A percentile compares a stretch with the other conserved stretches of the same genome.
These are phyloP conservation scores for Seladonia tumulorum DNA, from an alignment of 2,888 invertebrate genomes.

Conservation along the genomic window DNA sequence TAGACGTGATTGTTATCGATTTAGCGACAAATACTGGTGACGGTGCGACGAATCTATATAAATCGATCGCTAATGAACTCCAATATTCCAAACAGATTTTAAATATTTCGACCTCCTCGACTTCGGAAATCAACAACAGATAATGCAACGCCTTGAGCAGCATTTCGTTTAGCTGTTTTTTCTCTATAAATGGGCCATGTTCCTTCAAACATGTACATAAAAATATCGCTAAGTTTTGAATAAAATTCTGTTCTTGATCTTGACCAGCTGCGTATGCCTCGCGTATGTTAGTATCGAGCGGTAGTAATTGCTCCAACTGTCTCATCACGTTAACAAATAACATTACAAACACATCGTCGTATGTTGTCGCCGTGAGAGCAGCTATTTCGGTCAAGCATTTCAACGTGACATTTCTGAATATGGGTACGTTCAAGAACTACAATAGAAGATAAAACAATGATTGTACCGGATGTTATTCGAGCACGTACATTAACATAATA, in stretches of 20 bases:
- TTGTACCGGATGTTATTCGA: neutral
- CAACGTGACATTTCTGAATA: conserved; percentile 98
- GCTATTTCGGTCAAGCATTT: conserved; percentile 99
- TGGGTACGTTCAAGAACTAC: conserved; percentile 97
- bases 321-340: conserved; percentile 97
- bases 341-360: conserved; percentile 96
- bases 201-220: conserved; percentile 98
- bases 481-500: neutral
- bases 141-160: conserved; percentile 94
- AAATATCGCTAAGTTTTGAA: conserved; percentile 99
- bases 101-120: conserved; percentile 99
- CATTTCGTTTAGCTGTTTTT: conserved; percentile 90
- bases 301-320: conserved; percentile 96
- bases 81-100: conserved; percentile 99
- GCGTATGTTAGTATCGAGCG: conserved; percentile 95
- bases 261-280: conserved; percentile 96
- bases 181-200: conserved; percentile 95
- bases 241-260: conserved; percentile 99
- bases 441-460: conserved; percentile 20
- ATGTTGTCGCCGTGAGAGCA: conserved; percentile 94
- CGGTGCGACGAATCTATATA: conserved; percentile 91
- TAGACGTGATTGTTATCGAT: conserved; percentile 84
- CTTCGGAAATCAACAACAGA: conserved; percentile 96
- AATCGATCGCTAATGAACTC: conserved; percentile 96
- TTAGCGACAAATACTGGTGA: conserved; percentile 82